A percentile compares a stretch with the other conserved stretches of the same genome.
These are phyloP conservation scores for Sapayoa aenigma DNA, from an alignment of 2,113 vertebrate genomes.

Conservation along the genomic window DNA sequence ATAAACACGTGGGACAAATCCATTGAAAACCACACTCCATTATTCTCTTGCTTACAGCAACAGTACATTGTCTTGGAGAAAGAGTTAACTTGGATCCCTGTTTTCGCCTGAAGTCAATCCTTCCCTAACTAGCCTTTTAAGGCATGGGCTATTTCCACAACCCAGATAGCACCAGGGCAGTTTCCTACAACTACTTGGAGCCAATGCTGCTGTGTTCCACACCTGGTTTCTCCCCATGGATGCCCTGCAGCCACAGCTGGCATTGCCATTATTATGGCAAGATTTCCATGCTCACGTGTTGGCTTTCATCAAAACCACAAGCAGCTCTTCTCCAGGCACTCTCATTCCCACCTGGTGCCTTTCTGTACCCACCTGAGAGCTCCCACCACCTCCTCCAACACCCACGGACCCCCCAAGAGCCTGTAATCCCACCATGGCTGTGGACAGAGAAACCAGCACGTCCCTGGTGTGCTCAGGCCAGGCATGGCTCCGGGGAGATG, in stretches of 20 bases:
- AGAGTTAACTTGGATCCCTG: background rate
- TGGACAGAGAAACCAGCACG: background rate
- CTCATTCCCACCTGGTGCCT: background rate
- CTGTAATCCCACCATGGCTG: background rate
- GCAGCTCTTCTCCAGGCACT: background rate
- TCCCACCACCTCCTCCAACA: background rate
- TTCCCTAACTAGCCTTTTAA: conserved; percentile 11
- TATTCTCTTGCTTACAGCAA: background rate
- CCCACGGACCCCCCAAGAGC: background rate
- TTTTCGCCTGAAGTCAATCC: background rate
- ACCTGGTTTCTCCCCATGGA: background rate
- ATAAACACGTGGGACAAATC: background rate
- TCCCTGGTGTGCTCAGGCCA: background rate
- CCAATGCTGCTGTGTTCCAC: accelerated
- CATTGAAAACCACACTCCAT: accelerated
- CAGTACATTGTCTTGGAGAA: background rate
- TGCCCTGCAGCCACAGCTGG: background rate
- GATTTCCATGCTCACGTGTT: accelerated
- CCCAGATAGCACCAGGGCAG: background rate
- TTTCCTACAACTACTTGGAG: background rate
- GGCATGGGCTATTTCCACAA: background rate
- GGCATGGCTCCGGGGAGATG: background rate
- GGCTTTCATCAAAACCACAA: background rate
- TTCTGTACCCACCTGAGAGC: background rate
- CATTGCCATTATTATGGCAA: background rate